These are phyloP conservation scores for Gracilinanus agilis DNA, from an alignment of 2,113 vertebrate genomes.

Conservation along the genomic window DNA sequence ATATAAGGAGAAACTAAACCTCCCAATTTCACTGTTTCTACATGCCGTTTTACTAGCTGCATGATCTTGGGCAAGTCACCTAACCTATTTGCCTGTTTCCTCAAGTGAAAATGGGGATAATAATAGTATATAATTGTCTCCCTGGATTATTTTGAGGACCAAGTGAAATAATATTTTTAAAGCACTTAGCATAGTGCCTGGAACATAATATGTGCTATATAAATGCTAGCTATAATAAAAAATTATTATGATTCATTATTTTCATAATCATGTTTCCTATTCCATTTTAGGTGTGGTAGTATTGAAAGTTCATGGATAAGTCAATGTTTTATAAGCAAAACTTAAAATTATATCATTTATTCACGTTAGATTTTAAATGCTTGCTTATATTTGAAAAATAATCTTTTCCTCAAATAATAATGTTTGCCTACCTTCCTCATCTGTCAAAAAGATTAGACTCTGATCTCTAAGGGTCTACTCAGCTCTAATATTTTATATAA, in stretches of 20 bases:
- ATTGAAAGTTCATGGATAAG: not conserved
- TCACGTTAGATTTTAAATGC: not conserved
- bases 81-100: not conserved
- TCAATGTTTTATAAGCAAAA: not conserved
- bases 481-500: not conserved
- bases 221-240: not conserved
- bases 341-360: not conserved
- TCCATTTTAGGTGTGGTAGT: not conserved
- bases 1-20: not conserved
- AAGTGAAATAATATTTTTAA: not conserved
- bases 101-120: not conserved
- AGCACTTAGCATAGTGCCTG: not conserved
- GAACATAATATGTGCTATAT: not conserved
- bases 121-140: not conserved
- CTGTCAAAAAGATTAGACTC: not conserved
- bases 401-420: constrained; percentile 6
- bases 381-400: not conserved
- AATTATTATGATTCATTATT: not conserved
- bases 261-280: not conserved
- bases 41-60: not conserved
- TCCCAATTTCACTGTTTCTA: not conserved
- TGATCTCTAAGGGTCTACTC: not conserved
- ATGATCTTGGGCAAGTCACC: not conserved
- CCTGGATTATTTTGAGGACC: not conserved
- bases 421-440: not conserved